phyloP scores from a whole-genome alignment of 2,888 invertebrate species.

The Tenthredo mesomela region DNA sequence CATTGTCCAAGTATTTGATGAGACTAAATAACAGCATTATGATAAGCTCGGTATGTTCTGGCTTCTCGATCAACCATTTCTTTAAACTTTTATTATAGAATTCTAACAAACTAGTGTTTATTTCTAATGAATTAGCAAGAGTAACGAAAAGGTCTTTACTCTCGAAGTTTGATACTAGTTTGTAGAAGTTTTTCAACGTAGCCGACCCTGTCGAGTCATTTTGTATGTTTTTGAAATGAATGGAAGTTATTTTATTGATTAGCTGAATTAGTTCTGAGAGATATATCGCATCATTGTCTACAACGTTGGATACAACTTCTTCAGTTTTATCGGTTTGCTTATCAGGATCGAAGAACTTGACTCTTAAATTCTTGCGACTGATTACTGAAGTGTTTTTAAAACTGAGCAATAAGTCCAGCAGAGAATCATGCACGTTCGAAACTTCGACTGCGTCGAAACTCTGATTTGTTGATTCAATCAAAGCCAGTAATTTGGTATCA shows the following conservation, averaged over 20 bases:
- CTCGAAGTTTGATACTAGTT: constrained; percentile 81
- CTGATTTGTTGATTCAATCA: constrained; percentile 60
- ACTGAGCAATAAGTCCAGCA: constrained; percentile 78
- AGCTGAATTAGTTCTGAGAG: constrained; percentile 77
- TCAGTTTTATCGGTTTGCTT: constrained; percentile 58
- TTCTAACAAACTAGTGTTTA: constrained; percentile 67
- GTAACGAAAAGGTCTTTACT: constrained; percentile 79
- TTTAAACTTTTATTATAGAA: constrained; percentile 77
- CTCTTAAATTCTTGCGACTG: constrained; percentile 79
- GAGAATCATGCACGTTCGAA: constrained; percentile 66
- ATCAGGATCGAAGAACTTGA: constrained; percentile 78
- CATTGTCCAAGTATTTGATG: constrained; percentile 79
- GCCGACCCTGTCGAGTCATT: constrained; percentile 75
- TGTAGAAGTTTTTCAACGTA: constrained; percentile 80
- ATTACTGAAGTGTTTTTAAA: constrained; percentile 77
- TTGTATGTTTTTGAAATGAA: constrained; percentile 81
- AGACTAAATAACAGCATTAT: constrained; percentile 84
- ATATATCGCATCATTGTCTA: constrained; percentile 74
- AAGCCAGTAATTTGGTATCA: constrained; percentile 69
- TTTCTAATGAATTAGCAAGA: constrained; percentile 73
- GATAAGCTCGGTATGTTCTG: constrained; percentile 80
- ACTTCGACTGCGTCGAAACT: constrained; percentile 58
- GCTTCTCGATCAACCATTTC: constrained; percentile 79
- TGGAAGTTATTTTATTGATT: constrained; percentile 78
- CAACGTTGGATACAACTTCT: constrained; percentile 52